These are phyloP conservation scores for Geotrupes spiniger DNA, from an alignment of 2,888 invertebrate genomes.

Conservation along the genomic window DNA sequence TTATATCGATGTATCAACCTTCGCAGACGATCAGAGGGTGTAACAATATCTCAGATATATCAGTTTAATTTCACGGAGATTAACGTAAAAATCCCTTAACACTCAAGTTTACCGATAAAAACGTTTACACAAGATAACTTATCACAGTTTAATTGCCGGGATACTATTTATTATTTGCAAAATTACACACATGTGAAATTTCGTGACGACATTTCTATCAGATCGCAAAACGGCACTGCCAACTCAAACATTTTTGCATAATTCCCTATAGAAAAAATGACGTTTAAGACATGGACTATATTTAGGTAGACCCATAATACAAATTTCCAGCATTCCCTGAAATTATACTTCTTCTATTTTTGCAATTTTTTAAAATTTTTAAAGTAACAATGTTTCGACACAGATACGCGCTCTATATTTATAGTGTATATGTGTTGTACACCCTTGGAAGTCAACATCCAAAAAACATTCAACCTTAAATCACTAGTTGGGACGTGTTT, in stretches of 20 bases:
- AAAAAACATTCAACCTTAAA: no score
- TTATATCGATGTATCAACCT: slow-evolving; percentile 32
- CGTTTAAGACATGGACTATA: slow-evolving; percentile 5
- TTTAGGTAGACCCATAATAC: background rate
- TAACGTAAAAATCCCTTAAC: slow-evolving; percentile 28
- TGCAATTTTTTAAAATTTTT: no score
- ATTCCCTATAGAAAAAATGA: slow-evolving; percentile 18
- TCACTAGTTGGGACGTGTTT: no score
- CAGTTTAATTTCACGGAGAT: slow-evolving; percentile 10
- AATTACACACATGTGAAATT: slow-evolving; percentile 51
- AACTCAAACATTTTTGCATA: slow-evolving; percentile 17
- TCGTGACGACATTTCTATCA: slow-evolving; percentile 48
- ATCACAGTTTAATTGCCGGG: slow-evolving; percentile 33
- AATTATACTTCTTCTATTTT: no score
- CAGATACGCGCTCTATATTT: no score
- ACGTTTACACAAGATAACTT: slow-evolving; percentile 30
- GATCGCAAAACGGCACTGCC: slow-evolving; percentile 31
- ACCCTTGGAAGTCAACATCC: no score
- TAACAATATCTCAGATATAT: slow-evolving; percentile 31
- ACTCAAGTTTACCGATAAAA: slow-evolving; percentile 34
- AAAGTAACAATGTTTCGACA: no score
- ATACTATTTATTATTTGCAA: slow-evolving; percentile 41
- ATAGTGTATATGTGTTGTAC: no score
- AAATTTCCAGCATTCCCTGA: no score
- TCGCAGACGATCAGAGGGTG: slow-evolving; percentile 38